Evolutionary conservation across 2,113 vertebrate species (phyloP), one percentile per base, ranked within the genome.

Genomic region (Pomatorhinus ruficollis): DNA sequence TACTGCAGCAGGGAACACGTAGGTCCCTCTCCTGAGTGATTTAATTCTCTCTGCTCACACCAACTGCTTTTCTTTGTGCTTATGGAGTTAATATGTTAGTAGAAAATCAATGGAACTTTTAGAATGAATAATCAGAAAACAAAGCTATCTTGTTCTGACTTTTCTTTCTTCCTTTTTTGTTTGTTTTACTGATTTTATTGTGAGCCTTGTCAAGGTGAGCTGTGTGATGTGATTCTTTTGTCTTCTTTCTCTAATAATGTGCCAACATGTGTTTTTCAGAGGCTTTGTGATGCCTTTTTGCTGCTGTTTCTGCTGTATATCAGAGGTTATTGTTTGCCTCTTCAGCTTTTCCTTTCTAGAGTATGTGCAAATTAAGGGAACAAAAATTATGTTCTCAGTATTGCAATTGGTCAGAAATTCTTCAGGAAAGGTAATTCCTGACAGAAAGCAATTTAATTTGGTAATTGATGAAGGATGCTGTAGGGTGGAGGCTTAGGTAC

Each of bases 151-250:
- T 71, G 30, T 81, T 76, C 57, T 69, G 61, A 9, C 49, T 89
- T 78, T 35, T 44, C 15, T 42, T 74, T 31, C 12, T 65, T 54
- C 5, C 18, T 14, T 30, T 63, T 40, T 35, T 49, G 59, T 77
- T 95, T 91, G 54, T 84, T 92, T 83, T 91, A 39, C 44, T 84
- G 69, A n/a, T 59, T 92, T 80, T 61, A 19, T 65, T 54, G 77
- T 74, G 61, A 52, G 52, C 47, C 64, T 92, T 75, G 80, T 90
- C 80, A 91, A 87, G 78, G 77, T 92, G 72, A 95, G 81, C 61
- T 53, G 17, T 78, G 64, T 11, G 64, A 22, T 52, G 71, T 49
- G 47, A 30, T 92, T 79, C 57, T 85, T 78, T 30, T 52, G 9
- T 71, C 47, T 92, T 49, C 25, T 65, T 69, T 23, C 50, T 92